Percentiles rank a stretch among this genome's conserved stretches.
Evolutionary conservation across 2,113 vertebrate species (phyloP).

Genomic region (Notarius lentiginosus): DNA sequence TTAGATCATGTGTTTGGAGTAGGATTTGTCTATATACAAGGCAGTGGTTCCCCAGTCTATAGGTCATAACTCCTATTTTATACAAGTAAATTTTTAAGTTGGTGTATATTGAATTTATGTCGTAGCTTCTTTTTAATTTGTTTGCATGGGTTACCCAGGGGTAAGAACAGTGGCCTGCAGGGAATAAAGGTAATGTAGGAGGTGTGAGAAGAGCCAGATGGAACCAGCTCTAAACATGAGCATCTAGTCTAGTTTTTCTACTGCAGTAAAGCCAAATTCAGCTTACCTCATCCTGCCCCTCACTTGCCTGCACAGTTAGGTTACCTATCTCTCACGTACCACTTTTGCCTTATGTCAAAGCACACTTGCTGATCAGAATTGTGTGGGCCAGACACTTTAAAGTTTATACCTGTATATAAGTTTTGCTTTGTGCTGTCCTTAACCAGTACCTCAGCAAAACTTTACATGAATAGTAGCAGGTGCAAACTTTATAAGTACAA

Average conservation of each 20-base stretch:
- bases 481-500: neutral
- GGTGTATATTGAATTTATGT: constrained; percentile 42
- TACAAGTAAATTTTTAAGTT: constrained; percentile 33
- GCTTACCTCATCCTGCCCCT: constrained; percentile 38
- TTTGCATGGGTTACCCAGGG: constrained; percentile 71
- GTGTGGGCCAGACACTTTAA: neutral
- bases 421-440: constrained; percentile 11
- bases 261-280: constrained; percentile 32
- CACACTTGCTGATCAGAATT: constrained; percentile 1
- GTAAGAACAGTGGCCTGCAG: constrained; percentile 60
- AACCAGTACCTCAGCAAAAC: neutral
- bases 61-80: neutral
- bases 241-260: constrained; percentile 55
- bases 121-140: constrained; percentile 56
- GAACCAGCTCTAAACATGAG: constrained; percentile 28
- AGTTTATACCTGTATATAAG: constrained; percentile 33
- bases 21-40: neutral
- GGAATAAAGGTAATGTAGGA: constrained; percentile 52
- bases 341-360: neutral
- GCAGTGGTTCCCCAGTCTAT: neutral
- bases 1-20: neutral
- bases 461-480: neutral
- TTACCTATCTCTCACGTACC: neutral
- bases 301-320: constrained; percentile 48
- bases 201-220: constrained; percentile 49